Evolutionary conservation across 1,140 invertebrate genomes (phyloP).

Genomic region (Penaeus vannamei): DNA sequence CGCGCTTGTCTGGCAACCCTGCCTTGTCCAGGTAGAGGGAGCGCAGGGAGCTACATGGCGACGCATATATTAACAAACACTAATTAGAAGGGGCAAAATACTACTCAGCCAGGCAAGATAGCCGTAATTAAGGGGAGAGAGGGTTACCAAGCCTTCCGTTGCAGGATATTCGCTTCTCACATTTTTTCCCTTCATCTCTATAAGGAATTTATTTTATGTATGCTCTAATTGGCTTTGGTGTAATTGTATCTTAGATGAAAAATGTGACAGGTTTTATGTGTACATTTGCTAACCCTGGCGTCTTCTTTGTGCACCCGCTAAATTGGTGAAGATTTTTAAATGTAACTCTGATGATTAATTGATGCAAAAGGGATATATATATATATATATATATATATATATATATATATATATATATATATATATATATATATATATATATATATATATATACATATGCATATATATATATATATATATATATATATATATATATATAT

Average conservation of each 20-base stretch:
- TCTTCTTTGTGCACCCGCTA: constrained; percentile 7
- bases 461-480: no score
- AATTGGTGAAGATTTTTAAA: constrained; percentile 32
- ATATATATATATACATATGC: no score
- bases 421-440: no score
- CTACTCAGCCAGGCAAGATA: constrained; percentile 61
- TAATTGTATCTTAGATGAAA: constrained; percentile 49
- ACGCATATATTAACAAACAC: constrained; percentile 65
- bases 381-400: no score
- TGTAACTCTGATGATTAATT: no score
- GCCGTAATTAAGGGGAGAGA: constrained; percentile 51
- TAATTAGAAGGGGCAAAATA: constrained; percentile 66
- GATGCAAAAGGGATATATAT: no score
- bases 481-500: no score
- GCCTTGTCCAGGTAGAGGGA: neutral
- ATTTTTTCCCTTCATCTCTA: constrained; percentile 38
- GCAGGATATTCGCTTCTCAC: neutral
- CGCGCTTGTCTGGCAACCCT: no score
- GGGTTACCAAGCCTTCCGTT: neutral
- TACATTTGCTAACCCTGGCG: constrained; percentile 31
- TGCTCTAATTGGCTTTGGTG: constrained; percentile 59
- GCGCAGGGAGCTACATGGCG: constrained; percentile 48
- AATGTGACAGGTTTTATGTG: constrained; percentile 37
- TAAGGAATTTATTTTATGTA: constrained; percentile 58
- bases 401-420: no score